Evolutionary conservation across 1,140 invertebrate species (phyloP).

Genomic region (Eumeta japonica): DNA sequence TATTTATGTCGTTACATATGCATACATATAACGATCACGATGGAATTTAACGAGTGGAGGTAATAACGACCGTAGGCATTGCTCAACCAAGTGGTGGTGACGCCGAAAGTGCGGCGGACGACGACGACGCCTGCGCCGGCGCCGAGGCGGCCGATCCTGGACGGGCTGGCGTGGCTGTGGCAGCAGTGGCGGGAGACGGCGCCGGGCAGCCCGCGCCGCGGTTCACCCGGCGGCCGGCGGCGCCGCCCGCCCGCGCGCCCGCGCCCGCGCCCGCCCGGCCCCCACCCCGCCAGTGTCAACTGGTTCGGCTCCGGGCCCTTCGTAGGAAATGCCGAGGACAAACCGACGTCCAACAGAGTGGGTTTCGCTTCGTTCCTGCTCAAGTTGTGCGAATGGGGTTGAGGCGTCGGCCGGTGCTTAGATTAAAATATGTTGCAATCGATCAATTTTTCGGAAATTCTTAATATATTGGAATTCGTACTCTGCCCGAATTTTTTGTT

Average conservation of each 20-base stretch:
- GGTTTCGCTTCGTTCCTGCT: slow-evolving; percentile 49
- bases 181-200: slow-evolving; percentile 55
- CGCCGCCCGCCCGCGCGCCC: slow-evolving; percentile 24
- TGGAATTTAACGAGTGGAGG: too few species aligned
- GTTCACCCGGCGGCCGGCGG: too few species aligned
- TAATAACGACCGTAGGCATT: slow-evolving; percentile 55
- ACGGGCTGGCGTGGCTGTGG: slow-evolving; percentile 55
- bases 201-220: slow-evolving; percentile 18
- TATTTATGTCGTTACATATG: slow-evolving; percentile 23
- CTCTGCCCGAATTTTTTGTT: too few species aligned
- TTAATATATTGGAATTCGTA: too few species aligned
- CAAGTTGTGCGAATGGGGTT: slow-evolving; percentile 47
- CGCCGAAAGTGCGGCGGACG: slow-evolving; percentile 43
- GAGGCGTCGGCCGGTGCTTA: slow-evolving; percentile 25
- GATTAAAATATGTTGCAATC: background rate
- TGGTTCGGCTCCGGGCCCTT: slow-evolving; percentile 55
- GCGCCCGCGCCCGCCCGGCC: slow-evolving; percentile 20
- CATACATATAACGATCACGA: too few species aligned
- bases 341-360: slow-evolving; percentile 39
- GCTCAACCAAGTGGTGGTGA: slow-evolving; percentile 57
- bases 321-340: slow-evolving; percentile 48
- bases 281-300: slow-evolving; percentile 34
- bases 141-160: slow-evolving; percentile 46
- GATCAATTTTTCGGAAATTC: too few species aligned
- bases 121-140: slow-evolving; percentile 36